Evolutionary conservation across 2,113 vertebrate genomes (phyloP), one percentile per base, ranked within the genome.

Genomic region (Phoxinus phoxinus): DNA sequence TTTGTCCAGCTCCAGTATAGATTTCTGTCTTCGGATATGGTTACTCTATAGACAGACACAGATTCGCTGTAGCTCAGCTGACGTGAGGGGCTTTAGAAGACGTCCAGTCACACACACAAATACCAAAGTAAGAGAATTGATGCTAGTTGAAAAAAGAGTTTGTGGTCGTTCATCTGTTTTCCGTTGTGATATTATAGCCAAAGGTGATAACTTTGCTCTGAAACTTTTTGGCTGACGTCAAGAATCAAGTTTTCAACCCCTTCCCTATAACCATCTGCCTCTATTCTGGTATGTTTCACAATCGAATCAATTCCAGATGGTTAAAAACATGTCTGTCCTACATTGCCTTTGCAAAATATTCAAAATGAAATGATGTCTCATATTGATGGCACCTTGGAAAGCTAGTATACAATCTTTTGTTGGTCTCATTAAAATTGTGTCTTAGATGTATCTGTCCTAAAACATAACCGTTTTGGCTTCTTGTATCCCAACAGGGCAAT

Each of bases 21-120:
- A 58, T 83, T 80, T 85, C 84, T 72, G 75, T 80, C 8, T 46
- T 69, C 30, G n/a, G 46, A 71, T 72, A 53, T 32, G 48, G 32
- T 71, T 44, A 27, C 73, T 32, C 37, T 74, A 37, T 75, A 59
- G 46, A 56, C n/a, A 9, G 25, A n/a, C 48, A 37, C 41, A 63
- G 25, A 84, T 69, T 30, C n/a, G 59, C n/a, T 35, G 1, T 17
- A 61, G 48, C 65, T 71, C 41, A 61, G n/a, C n/a, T 80, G 21
- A 63, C 2, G 1, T 0, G 32, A 80, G 77, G 61, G 17, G n/a
- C 80, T 53, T 69, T 37, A 27, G 15, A 76, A 19, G 9, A 41
- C 9, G 21, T 53, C 48, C 27, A 72, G 35, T 41, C 23, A n/a
- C 4, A 21, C 67, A 23, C 32, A 71, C 32, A 71, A 71, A 37